These are phyloP conservation scores for Molossus alvarezi DNA, from an alignment of 2,797 vertebrate species.

Conservation along the genomic window DNA sequence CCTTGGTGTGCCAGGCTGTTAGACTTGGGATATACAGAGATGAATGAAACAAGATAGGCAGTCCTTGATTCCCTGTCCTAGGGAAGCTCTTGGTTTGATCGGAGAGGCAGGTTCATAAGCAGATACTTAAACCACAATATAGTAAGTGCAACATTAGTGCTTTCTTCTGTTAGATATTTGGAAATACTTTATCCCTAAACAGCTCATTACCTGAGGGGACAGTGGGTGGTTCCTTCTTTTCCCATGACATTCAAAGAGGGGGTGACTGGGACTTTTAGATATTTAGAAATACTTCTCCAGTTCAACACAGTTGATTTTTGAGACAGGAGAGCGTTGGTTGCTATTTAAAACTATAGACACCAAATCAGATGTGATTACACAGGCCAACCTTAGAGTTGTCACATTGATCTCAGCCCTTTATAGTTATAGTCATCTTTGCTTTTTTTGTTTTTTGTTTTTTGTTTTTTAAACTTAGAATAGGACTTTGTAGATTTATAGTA, in stretches of 20 bases:
- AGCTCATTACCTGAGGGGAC: neutral
- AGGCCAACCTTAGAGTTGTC: neutral
- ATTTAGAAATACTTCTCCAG: constrained; percentile 5
- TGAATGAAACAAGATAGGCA: constrained; percentile 4
- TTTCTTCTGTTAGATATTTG: constrained; percentile 32
- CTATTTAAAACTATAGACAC: neutral
- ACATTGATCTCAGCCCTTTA: neutral
- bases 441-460: constrained; percentile 12
- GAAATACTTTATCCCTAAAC: constrained; percentile 10
- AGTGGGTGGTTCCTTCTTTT: neutral
- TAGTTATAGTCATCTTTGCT: constrained; percentile 1
- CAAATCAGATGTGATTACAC: constrained; percentile 25
- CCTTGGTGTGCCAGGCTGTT: constrained; percentile 42
- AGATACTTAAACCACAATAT: constrained; percentile 50
- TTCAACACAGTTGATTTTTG: constrained; percentile 60
- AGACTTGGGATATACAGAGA: constrained; percentile 55
- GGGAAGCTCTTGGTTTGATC: constrained; percentile 46
- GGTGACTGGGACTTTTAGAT: neutral
- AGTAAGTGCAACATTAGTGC: neutral
- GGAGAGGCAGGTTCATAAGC: constrained; percentile 34
- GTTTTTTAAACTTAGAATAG: neutral
- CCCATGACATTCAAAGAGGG: neutral
- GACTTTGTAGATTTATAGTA: neutral
- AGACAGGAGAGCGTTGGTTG: neutral
- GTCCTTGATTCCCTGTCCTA: constrained; percentile 43